These are phyloP conservation scores for Peromyscus eremicus DNA, from an alignment of 2,797 vertebrate genomes.

Conservation along the genomic window DNA sequence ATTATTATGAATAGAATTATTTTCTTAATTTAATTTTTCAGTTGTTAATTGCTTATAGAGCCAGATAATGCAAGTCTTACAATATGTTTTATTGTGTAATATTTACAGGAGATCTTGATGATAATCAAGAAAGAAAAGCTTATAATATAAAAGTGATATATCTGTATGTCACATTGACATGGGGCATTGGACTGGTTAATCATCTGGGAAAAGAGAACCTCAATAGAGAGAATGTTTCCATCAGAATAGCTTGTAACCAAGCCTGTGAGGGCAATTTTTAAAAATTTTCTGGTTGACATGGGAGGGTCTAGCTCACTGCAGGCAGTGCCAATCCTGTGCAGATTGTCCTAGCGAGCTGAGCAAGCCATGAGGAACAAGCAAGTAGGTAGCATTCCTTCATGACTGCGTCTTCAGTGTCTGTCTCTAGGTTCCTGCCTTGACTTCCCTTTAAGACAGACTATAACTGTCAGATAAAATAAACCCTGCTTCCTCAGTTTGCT, in stretches of 20 bases:
- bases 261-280: not conserved
- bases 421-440: not conserved
- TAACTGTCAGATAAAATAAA: too few species aligned
- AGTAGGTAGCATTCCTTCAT: not conserved
- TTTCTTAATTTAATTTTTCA: slow-evolving; percentile 11
- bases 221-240: not conserved
- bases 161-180: not conserved
- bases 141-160: not conserved
- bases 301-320: not conserved
- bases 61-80: not conserved
- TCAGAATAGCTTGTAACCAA: not conserved
- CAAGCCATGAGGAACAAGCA: not conserved
- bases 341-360: not conserved
- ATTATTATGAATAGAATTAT: not conserved
- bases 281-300: not conserved
- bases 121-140: not conserved
- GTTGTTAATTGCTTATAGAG: not conserved
- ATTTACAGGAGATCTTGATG: not conserved
- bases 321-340: not conserved
- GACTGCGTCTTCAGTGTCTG: not conserved
- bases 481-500: not conserved
- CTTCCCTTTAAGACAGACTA: not conserved
- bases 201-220: not conserved
- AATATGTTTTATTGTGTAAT: not conserved
- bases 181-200: not conserved